Conservation (phyloP, 2,797 vertebrate species). For the Lutjanus argentimaculatus region DNA sequence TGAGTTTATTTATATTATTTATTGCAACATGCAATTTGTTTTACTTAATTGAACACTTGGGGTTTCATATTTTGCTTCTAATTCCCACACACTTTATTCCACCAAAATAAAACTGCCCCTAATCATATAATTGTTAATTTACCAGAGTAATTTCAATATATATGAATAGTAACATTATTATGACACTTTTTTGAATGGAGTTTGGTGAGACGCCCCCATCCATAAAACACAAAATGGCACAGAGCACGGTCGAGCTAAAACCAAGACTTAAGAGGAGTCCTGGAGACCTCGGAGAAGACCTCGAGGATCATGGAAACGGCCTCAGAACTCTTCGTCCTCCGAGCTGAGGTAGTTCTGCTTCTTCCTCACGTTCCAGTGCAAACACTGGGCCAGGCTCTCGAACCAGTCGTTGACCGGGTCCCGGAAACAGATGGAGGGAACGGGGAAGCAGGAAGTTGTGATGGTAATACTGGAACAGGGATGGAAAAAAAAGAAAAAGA, state of each 20-base stretch:
- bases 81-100: neutral
- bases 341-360: constrained; percentile 90
- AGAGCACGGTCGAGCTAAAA: constrained; percentile 19
- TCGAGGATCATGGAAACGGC: neutral
- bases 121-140: neutral
- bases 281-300: constrained; percentile 16
- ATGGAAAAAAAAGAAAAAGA: neutral
- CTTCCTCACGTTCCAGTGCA: constrained; percentile 91
- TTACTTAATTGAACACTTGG: neutral
- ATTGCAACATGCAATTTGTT: neutral
- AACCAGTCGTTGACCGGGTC: constrained; percentile 91
- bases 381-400: constrained; percentile 88
- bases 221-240: constrained; percentile 13
- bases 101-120: neutral
- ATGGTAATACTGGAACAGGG: constrained; percentile 83
- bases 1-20: neutral
- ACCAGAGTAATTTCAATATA: neutral
- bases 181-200: constrained; percentile 25
- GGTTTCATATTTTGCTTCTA: neutral
- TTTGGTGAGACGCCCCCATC: constrained; percentile 19
- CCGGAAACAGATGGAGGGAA: constrained; percentile 89
- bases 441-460: constrained; percentile 89
- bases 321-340: constrained; percentile 87
- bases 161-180: neutral
- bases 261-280: constrained; percentile 3